phyloP scores from a whole-genome alignment of 2,113 vertebrate genomes.

The Poeciliopsis occidentalis region DNA sequence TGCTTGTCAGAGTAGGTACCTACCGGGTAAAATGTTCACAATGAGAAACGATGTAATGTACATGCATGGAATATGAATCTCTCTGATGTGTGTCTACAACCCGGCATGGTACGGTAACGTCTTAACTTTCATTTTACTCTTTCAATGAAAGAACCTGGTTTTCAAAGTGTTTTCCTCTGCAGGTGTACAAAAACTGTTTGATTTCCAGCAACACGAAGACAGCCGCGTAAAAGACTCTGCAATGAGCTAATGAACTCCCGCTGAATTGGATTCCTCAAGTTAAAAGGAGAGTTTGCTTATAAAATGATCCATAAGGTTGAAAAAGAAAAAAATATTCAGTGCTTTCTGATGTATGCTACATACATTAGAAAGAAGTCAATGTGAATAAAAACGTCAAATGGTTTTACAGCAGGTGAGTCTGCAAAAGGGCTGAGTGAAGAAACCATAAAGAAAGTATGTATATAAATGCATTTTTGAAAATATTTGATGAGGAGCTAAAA shows the following conservation, averaged over 20 bases:
- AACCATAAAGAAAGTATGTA: background rate
- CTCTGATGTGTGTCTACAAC: background rate
- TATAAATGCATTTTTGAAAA: background rate
- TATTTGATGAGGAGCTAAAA: background rate
- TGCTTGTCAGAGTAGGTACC: constrained; percentile 76
- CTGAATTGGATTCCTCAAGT: background rate
- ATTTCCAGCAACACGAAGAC: constrained; percentile 78
- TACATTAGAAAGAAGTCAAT: background rate
- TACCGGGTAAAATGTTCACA: constrained; percentile 68
- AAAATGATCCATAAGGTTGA: background rate
- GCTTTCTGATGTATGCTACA: background rate
- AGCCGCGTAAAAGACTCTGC: constrained; percentile 78
- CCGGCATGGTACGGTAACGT: background rate
- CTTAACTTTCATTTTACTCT: background rate
- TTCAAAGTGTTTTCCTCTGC: constrained; percentile 9
- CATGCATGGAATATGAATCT: background rate
- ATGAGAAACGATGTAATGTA: background rate
- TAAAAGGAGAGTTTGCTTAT: background rate
- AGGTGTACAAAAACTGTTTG: constrained; percentile 81
- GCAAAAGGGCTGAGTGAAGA: background rate
- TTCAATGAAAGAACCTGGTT: background rate
- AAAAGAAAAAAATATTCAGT: background rate
- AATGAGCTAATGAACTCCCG: background rate
- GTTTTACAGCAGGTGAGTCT: too few species aligned
- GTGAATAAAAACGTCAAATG: too few species aligned